Evolutionary conservation across 2,888 invertebrate species (phyloP).

Genomic region (Polylopha cassiicola): DNA sequence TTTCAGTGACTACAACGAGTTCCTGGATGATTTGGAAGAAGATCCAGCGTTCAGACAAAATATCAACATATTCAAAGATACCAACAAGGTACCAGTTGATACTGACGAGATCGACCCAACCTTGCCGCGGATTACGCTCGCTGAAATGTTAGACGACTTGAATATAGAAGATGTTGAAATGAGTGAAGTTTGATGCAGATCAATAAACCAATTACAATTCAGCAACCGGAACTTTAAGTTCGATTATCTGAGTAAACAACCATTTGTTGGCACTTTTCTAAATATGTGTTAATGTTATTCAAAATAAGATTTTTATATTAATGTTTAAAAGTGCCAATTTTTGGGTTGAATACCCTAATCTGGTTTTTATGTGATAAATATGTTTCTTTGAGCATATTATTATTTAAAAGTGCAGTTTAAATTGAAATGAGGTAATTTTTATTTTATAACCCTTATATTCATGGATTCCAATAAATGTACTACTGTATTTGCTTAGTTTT

Average conservation of each 20-base stretch:
- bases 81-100: slow-evolving; percentile 70
- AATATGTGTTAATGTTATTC: too few relatives aligned
- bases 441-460: not conserved
- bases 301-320: too few relatives aligned
- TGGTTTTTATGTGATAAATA: too few relatives aligned
- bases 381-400: too few relatives aligned
- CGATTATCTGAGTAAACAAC: too few relatives aligned
- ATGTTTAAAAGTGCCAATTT: too few relatives aligned
- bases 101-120: slow-evolving; percentile 79
- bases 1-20: slow-evolving; percentile 93
- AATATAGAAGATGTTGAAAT: slow-evolving; percentile 88
- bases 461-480: not conserved
- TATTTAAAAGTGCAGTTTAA: slow-evolving; percentile 38
- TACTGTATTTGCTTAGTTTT: too few relatives aligned
- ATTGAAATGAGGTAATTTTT: slow-evolving; percentile 47
- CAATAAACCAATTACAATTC: too few relatives aligned
- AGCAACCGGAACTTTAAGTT: too few relatives aligned
- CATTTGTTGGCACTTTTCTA: too few relatives aligned
- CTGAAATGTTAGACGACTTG: slow-evolving; percentile 96
- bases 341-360: too few relatives aligned
- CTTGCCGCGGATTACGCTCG: slow-evolving; percentile 87
- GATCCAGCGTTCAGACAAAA: slow-evolving; percentile 92
- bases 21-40: slow-evolving; percentile 98
- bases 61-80: slow-evolving; percentile 92
- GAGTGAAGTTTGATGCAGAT: slow-evolving; percentile 68